A percentile compares a stretch with the other conserved stretches of the same genome.
Conservation (phyloP, 2,888 invertebrate genomes). For the Dendrolimus pini region DNA sequence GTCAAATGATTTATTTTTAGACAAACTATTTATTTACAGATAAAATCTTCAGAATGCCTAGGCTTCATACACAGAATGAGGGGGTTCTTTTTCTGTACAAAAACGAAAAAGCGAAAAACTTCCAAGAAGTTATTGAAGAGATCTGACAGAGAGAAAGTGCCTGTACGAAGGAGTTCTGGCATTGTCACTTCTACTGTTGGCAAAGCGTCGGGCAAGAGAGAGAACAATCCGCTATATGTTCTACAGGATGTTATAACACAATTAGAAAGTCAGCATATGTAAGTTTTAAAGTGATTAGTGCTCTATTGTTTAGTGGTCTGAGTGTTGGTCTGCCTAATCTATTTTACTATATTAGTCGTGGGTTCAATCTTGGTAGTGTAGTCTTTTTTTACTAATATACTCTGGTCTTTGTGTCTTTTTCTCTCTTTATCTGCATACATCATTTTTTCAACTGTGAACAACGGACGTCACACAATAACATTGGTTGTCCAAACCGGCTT, state of each 20-base stretch:
- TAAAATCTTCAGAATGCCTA: conserved; percentile 54
- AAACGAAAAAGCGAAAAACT: conserved; percentile 49
- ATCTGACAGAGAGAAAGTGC: conserved; percentile 18
- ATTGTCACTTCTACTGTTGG: conserved; percentile 67
- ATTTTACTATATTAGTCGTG: no score
- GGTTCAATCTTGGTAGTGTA: no score
- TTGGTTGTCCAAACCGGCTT: no score
- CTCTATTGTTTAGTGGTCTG: neutral
- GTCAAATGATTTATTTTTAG: no score
- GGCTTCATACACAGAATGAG: conserved; percentile 63
- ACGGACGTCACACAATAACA: no score
- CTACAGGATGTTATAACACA: conserved; percentile 83
- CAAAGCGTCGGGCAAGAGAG: conserved; percentile 55
- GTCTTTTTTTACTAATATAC: no score
- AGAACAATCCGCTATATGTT: conserved; percentile 76
- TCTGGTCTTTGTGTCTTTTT: no score
- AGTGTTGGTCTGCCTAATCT: no score
- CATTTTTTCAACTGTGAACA: no score
- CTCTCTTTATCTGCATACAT: no score
- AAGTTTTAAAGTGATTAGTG: conserved; percentile 15
- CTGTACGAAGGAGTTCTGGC: conserved; percentile 16
- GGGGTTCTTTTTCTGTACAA: conserved; percentile 66
- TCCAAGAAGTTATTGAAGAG: conserved; percentile 28
- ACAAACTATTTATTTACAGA: conserved; percentile 31
- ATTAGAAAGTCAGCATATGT: conserved; percentile 81